Evolutionary conservation across 2,113 vertebrate species (phyloP), one percentile per base, ranked within the genome.

Genomic region (Lathamus discolor): DNA sequence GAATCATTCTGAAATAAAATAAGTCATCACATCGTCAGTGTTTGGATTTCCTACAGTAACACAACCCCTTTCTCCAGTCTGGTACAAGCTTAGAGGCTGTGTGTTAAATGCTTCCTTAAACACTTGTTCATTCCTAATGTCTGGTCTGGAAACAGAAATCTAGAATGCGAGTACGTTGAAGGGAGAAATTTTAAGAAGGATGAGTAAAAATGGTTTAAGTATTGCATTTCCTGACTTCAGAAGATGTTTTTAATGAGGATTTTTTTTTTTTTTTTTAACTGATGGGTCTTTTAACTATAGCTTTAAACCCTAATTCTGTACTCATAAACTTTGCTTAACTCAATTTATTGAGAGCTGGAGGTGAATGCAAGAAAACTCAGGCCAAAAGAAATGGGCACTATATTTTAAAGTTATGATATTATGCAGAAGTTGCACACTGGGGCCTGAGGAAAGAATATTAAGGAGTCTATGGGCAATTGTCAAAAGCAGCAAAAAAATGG

Each of bases 121-220:
- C 92, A 52, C 52, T 84, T 79, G 70, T 62, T 86, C 52, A 23
- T 93, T 88, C 86, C 63, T 97, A 41, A 70, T 88, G 64, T 86
- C 61, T 93, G 31, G 6, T 95, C 31, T 93, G 59, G 29, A 79
- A 70, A 64, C 22, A 86, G 23, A 83, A 24, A 55, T 67, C 64
- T 75, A 43, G 48, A 17, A 69, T 86, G 24, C 61, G n/a, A 64
- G 16, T 46, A 35, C 2, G 4, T 20, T 72, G 22, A 61, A 79
- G 31, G 67, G 23, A 87, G 22, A 10, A 3, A 6, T 83, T 91
- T 83, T 86, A 62, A 62, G 49, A 66, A 81, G 41, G 22, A 23
- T 64, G 35, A 76, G 16, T 90, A 61, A 84, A 67, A 96, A 48
- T 51, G 5, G 5, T 72, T 44, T 7, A 46, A 54, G 7, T 51